Evolutionary conservation across 2,113 vertebrate genomes (phyloP).

Genomic region (Saccopteryx bilineata): DNA sequence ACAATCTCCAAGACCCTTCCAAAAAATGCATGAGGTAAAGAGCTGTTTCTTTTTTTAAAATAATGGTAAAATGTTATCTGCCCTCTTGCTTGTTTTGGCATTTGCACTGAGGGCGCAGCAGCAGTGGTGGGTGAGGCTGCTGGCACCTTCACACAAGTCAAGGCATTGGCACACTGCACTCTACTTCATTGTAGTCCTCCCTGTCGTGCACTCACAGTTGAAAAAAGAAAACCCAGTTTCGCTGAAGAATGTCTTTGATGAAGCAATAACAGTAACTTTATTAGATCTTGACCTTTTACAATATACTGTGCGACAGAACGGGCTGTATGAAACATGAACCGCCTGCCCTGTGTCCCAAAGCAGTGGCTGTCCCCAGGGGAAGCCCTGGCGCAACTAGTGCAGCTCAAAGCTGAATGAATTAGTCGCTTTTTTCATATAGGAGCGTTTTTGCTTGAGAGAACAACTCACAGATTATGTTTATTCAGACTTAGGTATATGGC

Average conservation of each 20-base stretch:
- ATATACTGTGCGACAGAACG: neutral
- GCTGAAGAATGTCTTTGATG: neutral
- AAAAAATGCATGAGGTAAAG: conserved; percentile 12
- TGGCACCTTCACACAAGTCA: neutral
- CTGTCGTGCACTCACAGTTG: neutral
- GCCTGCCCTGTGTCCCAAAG: neutral
- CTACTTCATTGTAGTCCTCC: neutral
- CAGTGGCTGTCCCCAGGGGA: neutral
- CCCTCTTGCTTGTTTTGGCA: neutral
- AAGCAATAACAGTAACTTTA: neutral
- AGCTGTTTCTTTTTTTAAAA: neutral
- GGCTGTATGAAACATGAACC: neutral
- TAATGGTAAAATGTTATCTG: neutral
- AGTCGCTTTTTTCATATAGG: neutral
- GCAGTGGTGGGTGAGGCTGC: neutral
- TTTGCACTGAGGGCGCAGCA: neutral
- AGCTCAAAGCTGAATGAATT: neutral
- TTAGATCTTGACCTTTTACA: conserved; percentile 7
- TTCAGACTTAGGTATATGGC: neutral
- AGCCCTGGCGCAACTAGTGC: neutral
- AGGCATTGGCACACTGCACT: neutral
- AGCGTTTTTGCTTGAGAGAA: neutral
- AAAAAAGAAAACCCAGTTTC: conserved; percentile 18
- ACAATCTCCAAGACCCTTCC: neutral
- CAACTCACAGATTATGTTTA: neutral